Evolutionary conservation across 2,797 vertebrate genomes (phyloP).

Genomic region (Lagorchestes hirsutus): DNA sequence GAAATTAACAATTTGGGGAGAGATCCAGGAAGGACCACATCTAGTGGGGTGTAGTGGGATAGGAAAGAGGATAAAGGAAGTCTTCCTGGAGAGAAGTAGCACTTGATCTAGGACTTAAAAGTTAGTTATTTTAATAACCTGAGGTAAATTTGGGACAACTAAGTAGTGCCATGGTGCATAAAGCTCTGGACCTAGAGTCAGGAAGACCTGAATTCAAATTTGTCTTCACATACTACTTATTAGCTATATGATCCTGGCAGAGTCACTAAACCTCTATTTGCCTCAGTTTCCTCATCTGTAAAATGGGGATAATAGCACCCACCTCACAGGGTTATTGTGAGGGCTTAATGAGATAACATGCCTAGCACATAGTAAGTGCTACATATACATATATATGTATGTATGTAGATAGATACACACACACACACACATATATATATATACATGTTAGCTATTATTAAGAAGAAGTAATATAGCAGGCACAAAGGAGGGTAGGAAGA

Average conservation of each 20-base stretch:
- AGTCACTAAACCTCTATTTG: not conserved
- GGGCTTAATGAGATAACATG: not conserved
- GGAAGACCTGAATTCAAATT: not conserved
- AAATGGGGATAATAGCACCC: not conserved
- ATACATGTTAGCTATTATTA: not conserved
- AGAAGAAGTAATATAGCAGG: not conserved
- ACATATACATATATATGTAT: too few species aligned
- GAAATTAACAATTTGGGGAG: not conserved
- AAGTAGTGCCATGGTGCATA: not conserved
- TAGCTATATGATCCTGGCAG: not conserved
- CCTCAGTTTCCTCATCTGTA: not conserved
- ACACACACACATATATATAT: too few species aligned
- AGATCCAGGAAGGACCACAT: not conserved
- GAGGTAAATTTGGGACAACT: not conserved
- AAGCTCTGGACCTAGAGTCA: not conserved
- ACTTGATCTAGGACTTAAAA: not conserved
- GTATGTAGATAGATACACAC: too few species aligned
- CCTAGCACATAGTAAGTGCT: not conserved
- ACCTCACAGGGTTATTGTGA: not conserved
- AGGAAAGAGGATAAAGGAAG: not conserved
- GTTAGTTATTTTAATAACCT: not conserved
- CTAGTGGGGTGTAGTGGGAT: not conserved
- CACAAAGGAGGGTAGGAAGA: not conserved
- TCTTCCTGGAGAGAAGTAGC: not conserved
- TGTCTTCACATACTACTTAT: not conserved